Percentiles rank a stretch among this genome's conserved stretches.
Conservation (phyloP, 2,888 invertebrate species). For the Sepioteuthis lessoniana region DNA sequence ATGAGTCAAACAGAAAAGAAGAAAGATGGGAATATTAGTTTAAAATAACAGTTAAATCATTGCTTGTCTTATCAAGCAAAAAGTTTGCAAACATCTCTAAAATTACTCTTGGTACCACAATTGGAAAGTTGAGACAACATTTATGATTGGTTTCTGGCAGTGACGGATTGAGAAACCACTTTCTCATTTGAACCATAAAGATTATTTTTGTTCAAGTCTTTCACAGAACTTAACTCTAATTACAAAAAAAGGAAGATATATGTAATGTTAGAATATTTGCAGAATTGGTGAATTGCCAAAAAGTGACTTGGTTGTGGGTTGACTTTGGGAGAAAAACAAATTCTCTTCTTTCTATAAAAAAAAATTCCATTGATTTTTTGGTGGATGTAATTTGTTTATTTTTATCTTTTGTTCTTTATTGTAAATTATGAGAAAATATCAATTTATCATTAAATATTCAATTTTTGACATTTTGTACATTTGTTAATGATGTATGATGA, state of each 20-base stretch:
- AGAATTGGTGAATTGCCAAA: not conserved
- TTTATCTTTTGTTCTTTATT: too few relatives aligned
- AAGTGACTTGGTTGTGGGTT: not conserved
- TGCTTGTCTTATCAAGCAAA: not conserved
- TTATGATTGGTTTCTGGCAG: not conserved
- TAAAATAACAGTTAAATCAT: not conserved
- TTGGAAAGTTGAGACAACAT: not conserved
- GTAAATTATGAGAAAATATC: too few relatives aligned
- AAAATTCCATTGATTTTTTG: not conserved
- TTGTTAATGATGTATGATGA: too few relatives aligned
- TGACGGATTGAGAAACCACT: not conserved
- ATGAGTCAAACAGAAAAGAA: too few relatives aligned
- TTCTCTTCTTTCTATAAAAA: not conserved
- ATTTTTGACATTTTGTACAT: too few relatives aligned
- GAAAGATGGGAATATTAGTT: not conserved
- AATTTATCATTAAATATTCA: too few relatives aligned
- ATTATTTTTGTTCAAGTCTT: not conserved
- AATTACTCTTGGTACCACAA: not conserved
- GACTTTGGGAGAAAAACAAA: not conserved
- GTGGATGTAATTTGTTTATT: too few relatives aligned
- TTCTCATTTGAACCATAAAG: conserved; percentile 9
- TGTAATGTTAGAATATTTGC: not conserved
- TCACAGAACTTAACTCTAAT: not conserved
- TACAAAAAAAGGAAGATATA: not conserved
- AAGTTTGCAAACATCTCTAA: not conserved